phyloP scores from a whole-genome alignment of 37 sponge, comb jelly and placozoan genomes.

The Geodia barretti region DNA sequence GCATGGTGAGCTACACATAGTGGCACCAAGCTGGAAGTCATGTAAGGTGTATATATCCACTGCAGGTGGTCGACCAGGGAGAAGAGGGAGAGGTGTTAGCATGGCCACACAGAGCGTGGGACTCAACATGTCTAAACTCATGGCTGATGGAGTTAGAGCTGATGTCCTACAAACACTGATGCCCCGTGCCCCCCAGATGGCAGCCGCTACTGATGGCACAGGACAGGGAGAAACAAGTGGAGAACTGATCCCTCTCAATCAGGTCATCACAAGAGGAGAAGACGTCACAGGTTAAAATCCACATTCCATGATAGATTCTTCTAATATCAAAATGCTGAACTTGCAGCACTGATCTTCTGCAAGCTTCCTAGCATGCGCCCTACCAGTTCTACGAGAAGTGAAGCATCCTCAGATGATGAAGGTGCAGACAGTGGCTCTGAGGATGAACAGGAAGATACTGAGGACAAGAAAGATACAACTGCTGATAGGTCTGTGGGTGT shows the following conservation, averaged over 20 bases:
- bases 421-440: neutral
- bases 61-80: slow-evolving; percentile 7
- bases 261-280: slow-evolving; percentile 71
- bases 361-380: neutral
- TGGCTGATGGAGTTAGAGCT: slow-evolving; percentile 24
- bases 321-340: neutral
- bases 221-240: neutral
- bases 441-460: neutral
- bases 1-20: neutral
- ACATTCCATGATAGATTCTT: neutral
- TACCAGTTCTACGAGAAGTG: neutral
- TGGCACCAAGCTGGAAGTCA: neutral
- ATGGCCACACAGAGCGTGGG: neutral
- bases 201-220: neutral
- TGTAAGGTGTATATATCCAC: neutral
- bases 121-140: slow-evolving; percentile 18
- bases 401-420: neutral
- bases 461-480: neutral
- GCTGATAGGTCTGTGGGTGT: too few relatives aligned
- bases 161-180: slow-evolving; percentile 29
- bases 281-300: slow-evolving; percentile 59
- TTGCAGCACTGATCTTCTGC: neutral
- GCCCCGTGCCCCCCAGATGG: neutral
- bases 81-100: slow-evolving; percentile 10
- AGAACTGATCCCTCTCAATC: slow-evolving; percentile 46